These are phyloP conservation scores for Ophion ventricosus DNA, from an alignment of 2,888 invertebrate genomes.

Conservation along the genomic window DNA sequence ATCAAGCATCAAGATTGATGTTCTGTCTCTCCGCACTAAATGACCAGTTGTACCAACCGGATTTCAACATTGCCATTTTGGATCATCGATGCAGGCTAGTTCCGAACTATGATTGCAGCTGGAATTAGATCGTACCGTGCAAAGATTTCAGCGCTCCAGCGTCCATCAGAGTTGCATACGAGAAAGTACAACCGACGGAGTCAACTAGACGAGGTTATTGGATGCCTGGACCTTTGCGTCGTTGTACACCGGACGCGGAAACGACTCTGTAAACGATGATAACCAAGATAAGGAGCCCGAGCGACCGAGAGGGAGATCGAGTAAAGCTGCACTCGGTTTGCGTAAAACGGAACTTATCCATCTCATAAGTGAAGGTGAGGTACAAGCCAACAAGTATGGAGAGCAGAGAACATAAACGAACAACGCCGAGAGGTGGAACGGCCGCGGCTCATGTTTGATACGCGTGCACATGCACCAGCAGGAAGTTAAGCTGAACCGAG, in stretches of 20 bases:
- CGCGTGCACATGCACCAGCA: conserved; percentile 27
- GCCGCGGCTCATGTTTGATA: conserved; percentile 22
- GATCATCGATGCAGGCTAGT: not conserved
- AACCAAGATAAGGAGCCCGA: conserved; percentile 38
- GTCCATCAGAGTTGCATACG: not conserved
- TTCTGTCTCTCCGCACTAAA: not conserved
- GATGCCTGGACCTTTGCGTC: conserved; percentile 2
- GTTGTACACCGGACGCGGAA: conserved; percentile 51
- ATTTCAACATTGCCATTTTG: not conserved
- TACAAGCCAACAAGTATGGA: conserved; percentile 22
- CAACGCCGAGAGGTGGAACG: not conserved
- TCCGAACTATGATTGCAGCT: not conserved
- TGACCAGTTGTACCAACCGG: not conserved
- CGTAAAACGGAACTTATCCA: conserved; percentile 42
- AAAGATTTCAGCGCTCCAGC: not conserved
- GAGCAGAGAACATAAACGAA: conserved; percentile 14
- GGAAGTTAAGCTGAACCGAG: conserved; percentile 58
- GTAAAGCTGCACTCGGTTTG: conserved; percentile 32
- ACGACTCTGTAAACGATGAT: conserved; percentile 31
- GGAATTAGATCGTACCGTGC: not conserved
- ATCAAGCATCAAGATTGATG: not conserved
- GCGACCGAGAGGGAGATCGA: conserved; percentile 1
- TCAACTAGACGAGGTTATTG: conserved; percentile 1
- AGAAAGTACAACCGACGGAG: not conserved
- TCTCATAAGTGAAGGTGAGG: conserved; percentile 44